phyloP scores from a whole-genome alignment of 2,113 vertebrate species.

The Nestor notabilis region DNA sequence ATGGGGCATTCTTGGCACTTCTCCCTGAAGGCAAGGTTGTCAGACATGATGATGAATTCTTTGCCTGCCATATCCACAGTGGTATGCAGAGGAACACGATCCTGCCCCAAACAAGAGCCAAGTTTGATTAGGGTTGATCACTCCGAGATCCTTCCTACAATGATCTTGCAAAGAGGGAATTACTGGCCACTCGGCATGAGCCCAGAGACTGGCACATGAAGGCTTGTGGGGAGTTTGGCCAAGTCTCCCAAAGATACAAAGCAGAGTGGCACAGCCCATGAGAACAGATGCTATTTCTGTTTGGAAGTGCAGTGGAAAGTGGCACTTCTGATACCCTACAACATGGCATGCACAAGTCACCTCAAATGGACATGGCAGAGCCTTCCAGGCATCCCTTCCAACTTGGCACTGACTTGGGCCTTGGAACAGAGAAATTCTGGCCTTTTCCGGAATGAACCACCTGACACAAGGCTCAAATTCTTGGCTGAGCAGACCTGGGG shows the following conservation, averaged over 20 bases:
- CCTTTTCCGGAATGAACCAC: not conserved
- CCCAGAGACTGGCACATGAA: not conserved
- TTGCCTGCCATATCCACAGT: constrained; percentile 26
- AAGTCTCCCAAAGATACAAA: not conserved
- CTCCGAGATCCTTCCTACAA: not conserved
- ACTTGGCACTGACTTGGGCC: not conserved
- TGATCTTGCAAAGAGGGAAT: not conserved
- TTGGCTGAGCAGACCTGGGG: not conserved
- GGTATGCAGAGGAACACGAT: constrained; percentile 56
- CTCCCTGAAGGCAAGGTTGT: constrained; percentile 65
- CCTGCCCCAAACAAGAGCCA: not conserved
- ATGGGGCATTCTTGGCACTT: constrained; percentile 74
- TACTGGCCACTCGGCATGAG: not conserved
- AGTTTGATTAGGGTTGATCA: not conserved
- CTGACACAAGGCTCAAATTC: not conserved
- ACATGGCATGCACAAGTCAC: not conserved
- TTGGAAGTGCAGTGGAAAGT: not conserved
- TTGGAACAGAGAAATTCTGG: not conserved
- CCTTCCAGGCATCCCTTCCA: not conserved
- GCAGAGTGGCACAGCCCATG: not conserved
- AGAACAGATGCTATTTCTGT: not conserved
- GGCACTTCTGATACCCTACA: not conserved
- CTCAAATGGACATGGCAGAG: not conserved
- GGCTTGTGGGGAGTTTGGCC: not conserved
- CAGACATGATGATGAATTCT: constrained; percentile 50